Evolutionary conservation across 2,113 vertebrate species (phyloP).

Genomic region (Pycnonotus jocosus): DNA sequence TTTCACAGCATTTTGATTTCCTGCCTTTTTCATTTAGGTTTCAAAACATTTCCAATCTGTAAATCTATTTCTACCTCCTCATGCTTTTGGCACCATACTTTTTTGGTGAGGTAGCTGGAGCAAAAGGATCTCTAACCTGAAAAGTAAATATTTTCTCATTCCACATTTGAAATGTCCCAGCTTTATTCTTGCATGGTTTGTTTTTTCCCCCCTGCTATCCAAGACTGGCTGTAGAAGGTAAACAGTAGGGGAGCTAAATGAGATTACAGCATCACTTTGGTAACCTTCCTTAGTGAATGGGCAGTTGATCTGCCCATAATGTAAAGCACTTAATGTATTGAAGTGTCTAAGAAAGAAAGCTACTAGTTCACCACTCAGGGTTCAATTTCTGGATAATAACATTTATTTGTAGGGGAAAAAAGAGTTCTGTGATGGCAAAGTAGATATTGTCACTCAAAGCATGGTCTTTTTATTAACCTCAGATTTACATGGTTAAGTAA

Average conservation of each 20-base stretch:
- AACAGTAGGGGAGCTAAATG: conserved; percentile 14
- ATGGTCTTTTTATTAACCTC: conserved; percentile 40
- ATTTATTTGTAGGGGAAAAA: conserved; percentile 44
- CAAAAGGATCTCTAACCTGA: not conserved
- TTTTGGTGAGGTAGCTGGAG: not conserved
- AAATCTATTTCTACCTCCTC: not conserved
- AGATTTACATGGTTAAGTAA: conserved; percentile 45
- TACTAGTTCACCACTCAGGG: conserved; percentile 29
- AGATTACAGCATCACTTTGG: conserved; percentile 36
- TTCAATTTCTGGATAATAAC: conserved; percentile 43
- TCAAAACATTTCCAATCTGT: not conserved
- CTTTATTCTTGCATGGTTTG: not conserved
- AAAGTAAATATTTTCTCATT: not conserved
- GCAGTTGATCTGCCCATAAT: conserved; percentile 44
- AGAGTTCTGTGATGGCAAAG: not conserved
- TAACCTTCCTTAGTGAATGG: conserved; percentile 36
- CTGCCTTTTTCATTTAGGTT: not conserved
- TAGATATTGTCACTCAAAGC: conserved; percentile 41
- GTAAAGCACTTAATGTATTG: conserved; percentile 50
- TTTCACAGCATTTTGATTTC: not conserved
- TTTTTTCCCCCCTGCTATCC: not conserved
- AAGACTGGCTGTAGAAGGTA: not conserved
- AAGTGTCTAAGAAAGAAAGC: conserved; percentile 9
- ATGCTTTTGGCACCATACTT: not conserved
- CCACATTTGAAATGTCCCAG: not conserved